phyloP scores from a whole-genome alignment of 2,888 invertebrate genomes.

The Geotrupes spiniger region DNA sequence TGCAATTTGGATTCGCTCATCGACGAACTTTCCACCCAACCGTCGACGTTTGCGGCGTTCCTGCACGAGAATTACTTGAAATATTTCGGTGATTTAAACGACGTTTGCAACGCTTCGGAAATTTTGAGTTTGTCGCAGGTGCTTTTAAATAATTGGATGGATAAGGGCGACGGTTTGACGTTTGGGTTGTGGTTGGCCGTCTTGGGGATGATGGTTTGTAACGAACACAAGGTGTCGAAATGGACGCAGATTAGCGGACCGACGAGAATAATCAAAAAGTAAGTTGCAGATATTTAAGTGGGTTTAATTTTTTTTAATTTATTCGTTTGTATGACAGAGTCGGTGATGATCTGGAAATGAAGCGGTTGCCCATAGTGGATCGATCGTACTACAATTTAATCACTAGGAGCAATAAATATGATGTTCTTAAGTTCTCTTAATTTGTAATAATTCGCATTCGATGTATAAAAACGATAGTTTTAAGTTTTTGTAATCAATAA shows the following conservation, averaged over 20 bases:
- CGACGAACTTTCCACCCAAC: constrained; percentile 65
- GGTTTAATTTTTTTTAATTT: too few relatives aligned
- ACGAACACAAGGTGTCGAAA: constrained; percentile 63
- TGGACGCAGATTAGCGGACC: constrained; percentile 72
- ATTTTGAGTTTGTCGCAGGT: constrained; percentile 70
- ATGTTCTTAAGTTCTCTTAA: constrained; percentile 6
- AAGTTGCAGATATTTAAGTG: too few relatives aligned
- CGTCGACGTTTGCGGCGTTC: constrained; percentile 65
- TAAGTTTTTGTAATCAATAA: too few relatives aligned
- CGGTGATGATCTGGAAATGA: constrained; percentile 9
- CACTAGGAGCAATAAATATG: constrained; percentile 31
- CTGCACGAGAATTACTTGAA: constrained; percentile 72
- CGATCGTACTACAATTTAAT: constrained; percentile 39
- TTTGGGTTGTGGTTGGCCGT: constrained; percentile 64
- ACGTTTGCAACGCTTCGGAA: constrained; percentile 60
- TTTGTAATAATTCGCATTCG: too few relatives aligned
- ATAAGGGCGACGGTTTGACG: constrained; percentile 35
- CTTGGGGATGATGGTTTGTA: constrained; percentile 70
- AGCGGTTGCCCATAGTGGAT: constrained; percentile 31
- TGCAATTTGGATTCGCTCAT: constrained; percentile 66
- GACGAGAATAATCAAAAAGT: constrained; percentile 37
- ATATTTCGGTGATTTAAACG: constrained; percentile 66
- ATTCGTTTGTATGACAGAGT: constrained; percentile 19
- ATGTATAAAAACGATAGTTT: too few relatives aligned
- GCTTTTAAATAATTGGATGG: constrained; percentile 65